phyloP scores from a whole-genome alignment of 2,888 invertebrate genomes.

The Branchipolynoe longqiensis region DNA sequence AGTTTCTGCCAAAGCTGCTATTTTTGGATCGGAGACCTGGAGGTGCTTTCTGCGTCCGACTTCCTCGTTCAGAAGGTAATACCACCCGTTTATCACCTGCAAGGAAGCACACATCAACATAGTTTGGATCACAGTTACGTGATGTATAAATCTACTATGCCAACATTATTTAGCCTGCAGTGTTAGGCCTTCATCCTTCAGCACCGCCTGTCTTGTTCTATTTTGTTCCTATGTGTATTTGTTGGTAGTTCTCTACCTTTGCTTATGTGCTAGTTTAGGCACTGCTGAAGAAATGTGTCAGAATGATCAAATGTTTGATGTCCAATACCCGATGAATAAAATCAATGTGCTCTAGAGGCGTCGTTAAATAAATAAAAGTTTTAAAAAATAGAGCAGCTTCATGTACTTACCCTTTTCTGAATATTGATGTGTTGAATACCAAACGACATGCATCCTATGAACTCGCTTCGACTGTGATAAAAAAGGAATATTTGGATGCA shows the following conservation, averaged over 20 bases:
- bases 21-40: constrained; percentile 65
- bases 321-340: no score
- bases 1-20: background rate
- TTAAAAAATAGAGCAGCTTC: background rate
- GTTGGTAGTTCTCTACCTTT: no score
- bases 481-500: background rate
- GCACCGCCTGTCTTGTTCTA: no score
- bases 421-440: constrained; percentile 89
- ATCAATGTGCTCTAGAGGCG: no score
- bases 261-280: no score
- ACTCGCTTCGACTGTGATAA: constrained; percentile 83
- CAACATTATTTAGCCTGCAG: no score
- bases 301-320: no score
- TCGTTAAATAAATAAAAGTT: no score
- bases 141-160: no score
- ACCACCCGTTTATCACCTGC: constrained; percentile 86
- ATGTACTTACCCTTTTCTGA: constrained; percentile 85
- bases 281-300: no score
- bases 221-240: no score
- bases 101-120: background rate
- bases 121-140: background rate
- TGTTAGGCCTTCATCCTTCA: no score
- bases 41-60: constrained; percentile 84
- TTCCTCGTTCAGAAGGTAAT: constrained; percentile 88
- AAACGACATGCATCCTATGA: constrained; percentile 96